Evolutionary conservation across 2,113 vertebrate species (phyloP).

Genomic region (Merops nubicus): DNA sequence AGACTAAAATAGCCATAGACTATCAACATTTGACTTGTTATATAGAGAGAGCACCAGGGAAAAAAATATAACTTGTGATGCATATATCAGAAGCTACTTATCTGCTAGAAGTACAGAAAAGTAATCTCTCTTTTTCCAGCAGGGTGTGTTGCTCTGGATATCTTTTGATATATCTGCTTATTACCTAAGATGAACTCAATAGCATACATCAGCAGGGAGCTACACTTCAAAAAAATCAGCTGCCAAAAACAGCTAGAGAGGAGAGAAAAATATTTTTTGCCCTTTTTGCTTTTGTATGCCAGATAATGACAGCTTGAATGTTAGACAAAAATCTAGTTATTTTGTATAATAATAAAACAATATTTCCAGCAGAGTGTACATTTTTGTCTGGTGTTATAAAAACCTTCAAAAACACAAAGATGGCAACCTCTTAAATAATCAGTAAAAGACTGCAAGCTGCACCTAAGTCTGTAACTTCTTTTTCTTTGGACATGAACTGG

Average conservation of each 20-base stretch:
- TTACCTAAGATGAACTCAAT: slow-evolving; percentile 22
- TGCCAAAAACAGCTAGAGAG: slow-evolving; percentile 17
- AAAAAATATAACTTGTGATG: background rate
- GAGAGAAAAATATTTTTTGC: background rate
- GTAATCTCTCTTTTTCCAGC: slow-evolving; percentile 37
- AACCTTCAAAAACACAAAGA: background rate
- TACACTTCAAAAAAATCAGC: background rate
- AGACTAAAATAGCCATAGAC: background rate
- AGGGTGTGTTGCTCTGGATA: slow-evolving; percentile 18
- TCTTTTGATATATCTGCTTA: slow-evolving; percentile 27
- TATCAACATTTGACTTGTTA: background rate
- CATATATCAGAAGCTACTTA: background rate
- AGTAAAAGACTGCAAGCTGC: background rate
- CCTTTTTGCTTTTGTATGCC: background rate
- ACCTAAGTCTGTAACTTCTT: background rate
- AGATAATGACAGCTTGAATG: background rate
- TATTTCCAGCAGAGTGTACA: background rate
- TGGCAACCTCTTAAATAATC: background rate
- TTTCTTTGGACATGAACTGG: background rate
- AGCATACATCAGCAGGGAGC: slow-evolving; percentile 25
- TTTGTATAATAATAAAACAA: background rate
- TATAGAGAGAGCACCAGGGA: background rate
- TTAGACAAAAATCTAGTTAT: background rate
- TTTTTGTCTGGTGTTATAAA: background rate
- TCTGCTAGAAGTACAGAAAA: background rate